Evolutionary conservation across 2,113 vertebrate species (phyloP).

Genomic region (Hippoglossus stenolepis): DNA sequence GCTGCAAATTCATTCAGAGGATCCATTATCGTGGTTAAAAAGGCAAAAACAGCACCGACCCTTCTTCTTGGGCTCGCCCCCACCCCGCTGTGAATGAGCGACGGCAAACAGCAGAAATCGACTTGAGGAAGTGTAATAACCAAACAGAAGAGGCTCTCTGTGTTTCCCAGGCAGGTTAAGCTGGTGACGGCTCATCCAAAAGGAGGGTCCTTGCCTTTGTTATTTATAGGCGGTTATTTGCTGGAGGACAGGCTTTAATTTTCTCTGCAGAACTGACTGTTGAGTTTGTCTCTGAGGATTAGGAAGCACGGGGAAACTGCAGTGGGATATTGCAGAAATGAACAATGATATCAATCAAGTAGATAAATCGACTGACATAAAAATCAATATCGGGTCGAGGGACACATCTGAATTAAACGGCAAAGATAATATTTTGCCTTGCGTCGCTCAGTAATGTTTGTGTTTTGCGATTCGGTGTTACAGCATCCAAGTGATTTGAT

Average conservation of each 20-base stretch:
- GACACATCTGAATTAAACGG: neutral
- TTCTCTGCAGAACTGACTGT: slow-evolving; percentile 1
- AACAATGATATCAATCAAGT: neutral
- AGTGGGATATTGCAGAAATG: neutral
- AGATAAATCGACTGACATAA: too few species aligned
- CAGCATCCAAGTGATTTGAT: slow-evolving; percentile 17
- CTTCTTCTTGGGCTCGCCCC: neutral
- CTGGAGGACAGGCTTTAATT: neutral
- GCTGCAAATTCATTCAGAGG: slow-evolving; percentile 21
- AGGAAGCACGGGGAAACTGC: neutral
- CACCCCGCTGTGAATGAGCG: neutral
- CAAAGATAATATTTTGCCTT: slow-evolving; percentile 24
- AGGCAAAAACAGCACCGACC: slow-evolving; percentile 28
- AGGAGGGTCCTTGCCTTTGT: slow-evolving; percentile 20
- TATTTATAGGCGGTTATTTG: slow-evolving; percentile 10
- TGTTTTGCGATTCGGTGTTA: slow-evolving; percentile 9
- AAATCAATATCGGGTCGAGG: too few species aligned
- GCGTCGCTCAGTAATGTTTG: neutral
- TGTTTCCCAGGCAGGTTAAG: slow-evolving; percentile 4
- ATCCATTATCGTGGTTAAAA: slow-evolving; percentile 25
- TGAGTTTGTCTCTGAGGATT: slow-evolving; percentile 8
- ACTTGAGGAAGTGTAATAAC: neutral
- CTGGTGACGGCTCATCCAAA: neutral
- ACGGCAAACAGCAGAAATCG: slow-evolving; percentile 7
- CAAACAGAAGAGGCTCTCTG: neutral